Base-by-base conservation (phyloP, 2,797 vertebrate genomes). In the Schizopygopsis malacanthus region DNA sequence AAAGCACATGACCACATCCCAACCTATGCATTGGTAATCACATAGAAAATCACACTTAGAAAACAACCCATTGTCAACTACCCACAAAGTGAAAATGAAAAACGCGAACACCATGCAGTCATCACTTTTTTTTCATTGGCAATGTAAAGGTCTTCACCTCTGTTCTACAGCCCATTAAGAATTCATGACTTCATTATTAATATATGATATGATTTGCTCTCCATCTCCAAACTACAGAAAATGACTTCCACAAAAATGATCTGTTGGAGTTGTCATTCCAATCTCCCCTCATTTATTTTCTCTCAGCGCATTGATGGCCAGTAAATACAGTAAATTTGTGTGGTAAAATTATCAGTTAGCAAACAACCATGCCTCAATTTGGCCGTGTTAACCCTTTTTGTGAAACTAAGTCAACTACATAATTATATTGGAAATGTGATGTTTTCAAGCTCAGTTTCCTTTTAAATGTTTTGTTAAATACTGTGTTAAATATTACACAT, bases 161-260 rank as follows among this genome's bases (percentile, higher is more conserved):
- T 87, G 89, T 92, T 91, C 86, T 78, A 71, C 70, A 65, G 71
- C 54, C 47, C 86, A 93, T 94, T 92, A 93, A 81, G 71, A 92
- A 93, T 94, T 93, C 92, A 94, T 93, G 90, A 93, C 90, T 85
- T 88, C 85, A 92, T 93, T 92, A 94, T 92, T 88, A 92, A 86
- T 87, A 85, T 87, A 89, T 90, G 82, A 91, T 89, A 91, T 90
- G 82, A 87, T 87, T 84, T 41, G 18, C 71, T 77, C 71, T 81
- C 52, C 41, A 33, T 85, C 15, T 91, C 73, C 87, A 84, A 72
- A 82, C 75, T 63, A 87, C 86, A 83, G 89, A 63, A 73, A 80
- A 76, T 89, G 88, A 84, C 82, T 86, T 87, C 88, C 86, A 87
- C 86, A 90, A 91, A 77, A 88, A 85, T 63, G 87, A 89, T 77